Evolutionary conservation across 2,797 vertebrate genomes (phyloP).

Genomic region (Thamnophis elegans): DNA sequence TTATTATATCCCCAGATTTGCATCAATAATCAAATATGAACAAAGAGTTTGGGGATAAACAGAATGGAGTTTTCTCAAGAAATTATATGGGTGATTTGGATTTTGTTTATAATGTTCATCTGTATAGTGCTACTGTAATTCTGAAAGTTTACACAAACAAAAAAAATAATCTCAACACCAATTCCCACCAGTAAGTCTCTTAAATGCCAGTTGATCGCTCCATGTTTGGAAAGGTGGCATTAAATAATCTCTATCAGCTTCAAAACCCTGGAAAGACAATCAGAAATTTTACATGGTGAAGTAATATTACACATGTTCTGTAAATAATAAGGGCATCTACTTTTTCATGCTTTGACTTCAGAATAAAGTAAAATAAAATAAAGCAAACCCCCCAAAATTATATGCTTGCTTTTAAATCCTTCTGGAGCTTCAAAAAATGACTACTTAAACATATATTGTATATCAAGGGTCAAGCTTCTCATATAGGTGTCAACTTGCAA

Average conservation of each 20-base stretch:
- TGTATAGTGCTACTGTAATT: neutral
- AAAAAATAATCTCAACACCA: neutral
- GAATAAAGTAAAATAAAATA: neutral
- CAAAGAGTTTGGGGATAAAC: neutral
- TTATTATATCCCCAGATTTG: neutral
- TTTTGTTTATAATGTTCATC: neutral
- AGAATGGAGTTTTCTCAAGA: too few species aligned
- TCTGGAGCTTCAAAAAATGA: neutral
- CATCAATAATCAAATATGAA: neutral
- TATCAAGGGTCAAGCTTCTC: neutral
- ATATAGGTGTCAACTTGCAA: neutral
- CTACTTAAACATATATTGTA: neutral
- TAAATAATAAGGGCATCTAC: neutral
- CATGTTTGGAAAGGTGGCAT: neutral
- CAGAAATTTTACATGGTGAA: neutral
- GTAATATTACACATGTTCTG: neutral
- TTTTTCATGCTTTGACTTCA: neutral
- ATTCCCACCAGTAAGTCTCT: neutral
- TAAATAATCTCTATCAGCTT: neutral
- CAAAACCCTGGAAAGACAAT: neutral
- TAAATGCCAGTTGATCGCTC: neutral
- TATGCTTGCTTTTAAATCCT: neutral
- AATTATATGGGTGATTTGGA: neutral
- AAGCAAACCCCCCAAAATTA: neutral
- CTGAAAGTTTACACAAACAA: neutral